Evolutionary conservation across 2,113 vertebrate genomes (phyloP).

Genomic region (Origma solitaria): DNA sequence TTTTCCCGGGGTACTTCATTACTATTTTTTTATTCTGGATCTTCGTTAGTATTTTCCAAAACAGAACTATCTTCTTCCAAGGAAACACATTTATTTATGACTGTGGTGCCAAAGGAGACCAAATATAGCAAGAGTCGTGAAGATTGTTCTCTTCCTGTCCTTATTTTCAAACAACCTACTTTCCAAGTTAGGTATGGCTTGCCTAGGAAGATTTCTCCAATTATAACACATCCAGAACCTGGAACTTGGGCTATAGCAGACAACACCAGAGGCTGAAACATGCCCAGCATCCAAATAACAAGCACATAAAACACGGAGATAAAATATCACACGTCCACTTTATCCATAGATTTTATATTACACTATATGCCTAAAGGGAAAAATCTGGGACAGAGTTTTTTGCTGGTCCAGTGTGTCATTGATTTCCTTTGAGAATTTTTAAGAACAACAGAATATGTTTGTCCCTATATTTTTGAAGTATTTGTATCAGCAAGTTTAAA

Average conservation of each 20-base stretch:
- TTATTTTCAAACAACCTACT: not conserved
- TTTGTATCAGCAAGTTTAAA: not conserved
- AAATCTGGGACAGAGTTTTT: not conserved
- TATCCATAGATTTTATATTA: not conserved
- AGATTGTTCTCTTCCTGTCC: not conserved
- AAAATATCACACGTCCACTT: not conserved
- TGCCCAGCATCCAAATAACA: not conserved
- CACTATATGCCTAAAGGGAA: not conserved
- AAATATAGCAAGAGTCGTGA: not conserved
- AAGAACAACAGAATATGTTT: not conserved
- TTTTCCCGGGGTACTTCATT: not conserved
- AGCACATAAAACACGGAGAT: not conserved
- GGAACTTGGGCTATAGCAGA: not conserved
- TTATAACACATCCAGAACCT: not conserved
- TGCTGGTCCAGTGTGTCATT: not conserved
- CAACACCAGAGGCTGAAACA: not conserved
- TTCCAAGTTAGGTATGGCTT: not conserved
- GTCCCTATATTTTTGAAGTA: not conserved
- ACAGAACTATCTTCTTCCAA: not conserved
- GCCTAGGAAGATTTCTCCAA: not conserved
- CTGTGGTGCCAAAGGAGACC: not conserved
- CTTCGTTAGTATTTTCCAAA: not conserved
- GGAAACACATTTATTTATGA: not conserved
- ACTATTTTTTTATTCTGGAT: not conserved
- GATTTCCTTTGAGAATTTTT: not conserved